Evolutionary conservation across 2,888 invertebrate species (phyloP).

Genomic region (Thalpophila matura): DNA sequence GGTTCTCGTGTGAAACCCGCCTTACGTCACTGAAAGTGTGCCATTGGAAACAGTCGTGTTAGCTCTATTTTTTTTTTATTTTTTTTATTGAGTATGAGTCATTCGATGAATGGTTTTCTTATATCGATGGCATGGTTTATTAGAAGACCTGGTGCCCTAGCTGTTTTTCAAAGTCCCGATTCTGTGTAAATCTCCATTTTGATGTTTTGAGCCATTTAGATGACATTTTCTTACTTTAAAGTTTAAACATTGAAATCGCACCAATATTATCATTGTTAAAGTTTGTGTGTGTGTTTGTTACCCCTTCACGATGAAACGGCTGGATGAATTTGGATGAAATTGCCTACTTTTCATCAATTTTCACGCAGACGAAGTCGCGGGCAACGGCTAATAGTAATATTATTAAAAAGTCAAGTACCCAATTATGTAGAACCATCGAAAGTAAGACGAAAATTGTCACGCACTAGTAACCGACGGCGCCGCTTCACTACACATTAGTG

Average conservation of each 20-base stretch:
- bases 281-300: no score
- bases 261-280: no score
- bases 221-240: background rate
- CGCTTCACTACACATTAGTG: constrained; percentile 22
- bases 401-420: constrained; percentile 3
- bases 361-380: no score
- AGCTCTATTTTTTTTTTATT: constrained; percentile 1
- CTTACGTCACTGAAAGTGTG: constrained; percentile 60
- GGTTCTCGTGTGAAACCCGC: constrained; percentile 61
- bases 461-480: constrained; percentile 31
- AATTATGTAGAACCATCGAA: constrained; percentile 34
- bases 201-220: background rate
- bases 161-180: background rate
- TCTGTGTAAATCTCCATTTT: background rate
- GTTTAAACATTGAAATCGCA: no score
- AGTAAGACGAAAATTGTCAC: constrained; percentile 45
- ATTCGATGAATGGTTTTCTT: no score
- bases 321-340: no score
- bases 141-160: no score
- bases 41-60: constrained; percentile 29
- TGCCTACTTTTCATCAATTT: no score
- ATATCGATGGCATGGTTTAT: background rate
- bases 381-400: background rate
- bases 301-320: no score
- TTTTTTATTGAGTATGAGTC: no score